Percentiles rank a stretch among this genome's conserved stretches.
Evolutionary conservation across 2,113 vertebrate genomes (phyloP).

Genomic region (Ramphastos sulfuratus): DNA sequence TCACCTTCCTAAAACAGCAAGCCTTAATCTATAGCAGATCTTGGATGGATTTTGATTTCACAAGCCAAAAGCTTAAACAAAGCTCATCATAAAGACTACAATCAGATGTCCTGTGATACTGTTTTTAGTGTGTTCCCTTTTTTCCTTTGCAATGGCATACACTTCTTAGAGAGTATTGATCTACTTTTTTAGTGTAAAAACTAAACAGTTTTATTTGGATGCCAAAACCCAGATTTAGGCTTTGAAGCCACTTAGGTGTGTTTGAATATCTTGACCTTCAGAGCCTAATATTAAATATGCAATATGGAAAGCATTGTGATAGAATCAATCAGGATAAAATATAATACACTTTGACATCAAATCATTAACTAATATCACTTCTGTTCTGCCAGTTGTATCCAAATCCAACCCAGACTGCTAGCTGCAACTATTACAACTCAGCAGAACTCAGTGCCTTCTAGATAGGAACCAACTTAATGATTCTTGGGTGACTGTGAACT

Average conservation of each 20-base stretch:
- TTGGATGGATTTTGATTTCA: background rate
- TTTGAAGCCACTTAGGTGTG: background rate
- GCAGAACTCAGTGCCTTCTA: background rate
- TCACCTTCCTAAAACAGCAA: accelerated
- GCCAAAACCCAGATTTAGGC: background rate
- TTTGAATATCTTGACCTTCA: background rate
- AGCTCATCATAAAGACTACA: background rate
- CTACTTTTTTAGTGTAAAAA: background rate
- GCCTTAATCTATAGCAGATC: background rate
- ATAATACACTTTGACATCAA: background rate
- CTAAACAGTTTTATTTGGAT: background rate
- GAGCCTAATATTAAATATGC: background rate
- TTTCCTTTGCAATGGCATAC: background rate
- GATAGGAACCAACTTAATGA: background rate
- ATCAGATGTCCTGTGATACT: background rate
- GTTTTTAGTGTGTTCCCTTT: background rate
- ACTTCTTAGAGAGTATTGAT: background rate
- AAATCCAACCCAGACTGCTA: background rate
- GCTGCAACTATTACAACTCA: background rate
- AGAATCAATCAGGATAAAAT: background rate
- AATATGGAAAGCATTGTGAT: background rate
- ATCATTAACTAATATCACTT: background rate
- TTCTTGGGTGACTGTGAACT: background rate
- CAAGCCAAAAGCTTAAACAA: background rate
- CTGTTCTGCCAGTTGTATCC: background rate